A percentile compares a stretch with the other conserved stretches of the same genome.
Conservation (phyloP, 1,140 invertebrate genomes). For the Eueides isabella region DNA sequence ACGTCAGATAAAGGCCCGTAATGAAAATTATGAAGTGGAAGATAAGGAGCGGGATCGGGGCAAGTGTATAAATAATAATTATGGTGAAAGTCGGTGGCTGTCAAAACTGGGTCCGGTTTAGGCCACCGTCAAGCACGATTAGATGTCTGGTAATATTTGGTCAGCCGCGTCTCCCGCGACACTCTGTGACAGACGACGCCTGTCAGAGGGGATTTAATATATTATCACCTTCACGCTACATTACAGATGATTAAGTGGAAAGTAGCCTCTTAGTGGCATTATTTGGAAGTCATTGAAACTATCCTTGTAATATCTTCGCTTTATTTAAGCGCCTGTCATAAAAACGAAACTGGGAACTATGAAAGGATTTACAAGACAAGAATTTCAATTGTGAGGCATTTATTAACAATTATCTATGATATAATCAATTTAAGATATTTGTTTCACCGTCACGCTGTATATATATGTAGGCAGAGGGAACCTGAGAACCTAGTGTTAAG, state of each 20-base stretch:
- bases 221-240: constrained; percentile 41
- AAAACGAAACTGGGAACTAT: neutral
- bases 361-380: neutral
- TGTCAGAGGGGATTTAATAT: constrained; percentile 52
- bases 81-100: constrained; percentile 70
- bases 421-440: too few species aligned
- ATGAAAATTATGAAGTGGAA: constrained; percentile 62
- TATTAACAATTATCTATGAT: neutral
- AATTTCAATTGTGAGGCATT: neutral
- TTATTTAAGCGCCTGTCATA: neutral
- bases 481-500: too few species aligned
- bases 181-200: constrained; percentile 1
- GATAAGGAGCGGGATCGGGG: constrained; percentile 45
- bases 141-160: constrained; percentile 57
- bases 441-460: too few species aligned
- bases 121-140: constrained; percentile 54
- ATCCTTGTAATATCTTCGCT: neutral
- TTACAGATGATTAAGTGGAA: constrained; percentile 33
- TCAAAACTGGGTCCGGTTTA: constrained; percentile 55
- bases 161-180: constrained; percentile 48
- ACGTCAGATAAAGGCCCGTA: constrained; percentile 45
- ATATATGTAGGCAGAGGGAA: too few species aligned
- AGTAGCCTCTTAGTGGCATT: constrained; percentile 19
- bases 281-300: neutral
- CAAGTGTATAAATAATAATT: constrained; percentile 72